phyloP scores from a whole-genome alignment of 1,140 invertebrate species.

The Pseudomyrmex sp. region DNA sequence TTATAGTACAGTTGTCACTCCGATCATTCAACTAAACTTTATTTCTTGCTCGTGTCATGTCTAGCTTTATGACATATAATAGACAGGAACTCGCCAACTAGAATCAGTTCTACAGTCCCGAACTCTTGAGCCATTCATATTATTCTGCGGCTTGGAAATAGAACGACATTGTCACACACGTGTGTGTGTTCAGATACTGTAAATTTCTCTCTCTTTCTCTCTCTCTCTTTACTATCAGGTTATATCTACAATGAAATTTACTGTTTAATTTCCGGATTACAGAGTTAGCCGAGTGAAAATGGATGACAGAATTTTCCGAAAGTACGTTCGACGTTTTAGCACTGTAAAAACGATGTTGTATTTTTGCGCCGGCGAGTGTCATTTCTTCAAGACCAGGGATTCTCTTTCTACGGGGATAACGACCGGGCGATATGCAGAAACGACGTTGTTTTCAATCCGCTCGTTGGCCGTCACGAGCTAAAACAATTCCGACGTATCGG shows the following conservation, averaged over 20 bases:
- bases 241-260: neutral
- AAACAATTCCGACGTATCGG: slow-evolving; percentile 27
- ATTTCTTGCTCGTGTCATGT: neutral
- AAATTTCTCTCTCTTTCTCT: slow-evolving; percentile 4
- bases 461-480: slow-evolving; percentile 41
- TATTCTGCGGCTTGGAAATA: neutral
- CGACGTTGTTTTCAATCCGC: slow-evolving; percentile 56
- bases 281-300: neutral
- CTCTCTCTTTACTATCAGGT: neutral
- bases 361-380: neutral
- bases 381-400: slow-evolving; percentile 3
- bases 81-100: slow-evolving; percentile 7
- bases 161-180: neutral
- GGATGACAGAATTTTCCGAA: neutral
- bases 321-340: neutral
- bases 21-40: neutral
- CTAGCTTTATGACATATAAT: neutral
- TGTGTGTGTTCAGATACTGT: neutral
- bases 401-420: slow-evolving; percentile 1
- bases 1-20: neutral
- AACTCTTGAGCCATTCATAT: neutral
- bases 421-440: slow-evolving; percentile 37
- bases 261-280: neutral
- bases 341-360: neutral
- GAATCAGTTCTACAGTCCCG: slow-evolving; percentile 26